These are phyloP conservation scores for Ganaspis brasiliensis DNA, from an alignment of 2,888 invertebrate genomes.

Conservation along the genomic window DNA sequence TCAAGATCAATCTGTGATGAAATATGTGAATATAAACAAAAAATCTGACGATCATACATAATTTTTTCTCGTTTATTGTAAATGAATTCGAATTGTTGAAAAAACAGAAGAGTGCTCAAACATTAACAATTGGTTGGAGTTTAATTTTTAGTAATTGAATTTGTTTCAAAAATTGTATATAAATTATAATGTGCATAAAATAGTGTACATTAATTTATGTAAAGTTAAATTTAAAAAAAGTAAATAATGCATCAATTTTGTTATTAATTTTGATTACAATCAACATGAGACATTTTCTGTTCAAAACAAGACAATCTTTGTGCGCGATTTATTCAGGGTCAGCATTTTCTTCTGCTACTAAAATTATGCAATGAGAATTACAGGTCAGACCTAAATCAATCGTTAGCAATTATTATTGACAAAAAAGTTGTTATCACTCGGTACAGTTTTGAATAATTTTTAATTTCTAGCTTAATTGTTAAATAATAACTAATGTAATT, in stretches of 20 bases:
- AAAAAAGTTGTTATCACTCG: too few species aligned
- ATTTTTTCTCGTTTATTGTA: background rate
- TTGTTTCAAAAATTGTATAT: too few species aligned
- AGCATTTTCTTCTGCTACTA: background rate
- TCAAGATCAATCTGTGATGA: background rate
- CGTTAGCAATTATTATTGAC: constrained; percentile 38
- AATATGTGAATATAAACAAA: constrained; percentile 19
- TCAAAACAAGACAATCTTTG: background rate
- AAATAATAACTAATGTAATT: too few species aligned
- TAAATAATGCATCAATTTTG: background rate
- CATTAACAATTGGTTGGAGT: background rate
- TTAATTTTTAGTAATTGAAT: too few species aligned
- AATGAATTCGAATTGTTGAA: background rate
- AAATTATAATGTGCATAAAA: too few species aligned
- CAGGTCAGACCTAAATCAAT: background rate
- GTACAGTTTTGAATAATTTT: too few species aligned
- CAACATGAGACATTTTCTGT: background rate
- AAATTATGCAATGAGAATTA: background rate
- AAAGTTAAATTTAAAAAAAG: too few species aligned
- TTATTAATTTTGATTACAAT: background rate
- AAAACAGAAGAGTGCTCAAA: background rate
- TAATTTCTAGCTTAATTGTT: too few species aligned
- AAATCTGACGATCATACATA: constrained; percentile 17
- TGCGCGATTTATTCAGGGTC: background rate
- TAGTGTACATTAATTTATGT: too few species aligned